Percentiles rank a stretch among this genome's conserved stretches.
Conservation (phyloP, 2,797 vertebrate genomes). For the Micropoecilia bifurca region DNA sequence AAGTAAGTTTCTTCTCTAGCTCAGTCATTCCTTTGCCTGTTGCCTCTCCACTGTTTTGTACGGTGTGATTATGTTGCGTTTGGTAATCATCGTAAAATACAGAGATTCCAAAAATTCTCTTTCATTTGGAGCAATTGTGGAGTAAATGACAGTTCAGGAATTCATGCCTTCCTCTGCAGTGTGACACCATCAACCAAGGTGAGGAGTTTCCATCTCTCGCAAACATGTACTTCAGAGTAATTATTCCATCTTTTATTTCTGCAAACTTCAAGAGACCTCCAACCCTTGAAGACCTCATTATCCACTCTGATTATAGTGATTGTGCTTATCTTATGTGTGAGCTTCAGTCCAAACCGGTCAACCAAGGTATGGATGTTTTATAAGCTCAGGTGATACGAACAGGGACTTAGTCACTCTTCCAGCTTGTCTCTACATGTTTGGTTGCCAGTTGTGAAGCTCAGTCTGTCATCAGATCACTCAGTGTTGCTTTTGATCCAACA, state of each 20-base stretch:
- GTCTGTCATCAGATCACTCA: conserved; percentile 51
- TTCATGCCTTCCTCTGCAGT: conserved; percentile 23
- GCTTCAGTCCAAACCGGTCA: conserved; percentile 54
- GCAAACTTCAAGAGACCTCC: conserved; percentile 62
- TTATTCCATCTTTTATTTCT: conserved; percentile 66
- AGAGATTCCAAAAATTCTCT: conserved; percentile 29
- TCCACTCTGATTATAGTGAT: conserved; percentile 66
- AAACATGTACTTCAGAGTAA: conserved; percentile 69
- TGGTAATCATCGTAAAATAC: conserved; percentile 30
- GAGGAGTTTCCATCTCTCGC: conserved; percentile 69
- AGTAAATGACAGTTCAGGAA: conserved; percentile 48
- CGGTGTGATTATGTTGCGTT: conserved; percentile 5
- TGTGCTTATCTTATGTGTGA: conserved; percentile 61
- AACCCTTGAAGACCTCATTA: conserved; percentile 50
- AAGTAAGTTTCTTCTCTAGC: background rate
- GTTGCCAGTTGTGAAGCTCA: conserved; percentile 13
- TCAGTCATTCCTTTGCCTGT: background rate
- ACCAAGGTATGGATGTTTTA: conserved; percentile 54
- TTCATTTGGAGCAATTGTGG: conserved; percentile 43
- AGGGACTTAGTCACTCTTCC: conserved; percentile 23
- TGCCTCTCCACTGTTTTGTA: background rate
- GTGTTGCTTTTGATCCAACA: conserved; percentile 25
- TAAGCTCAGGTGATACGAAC: conserved; percentile 40
- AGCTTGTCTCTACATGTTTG: conserved; percentile 54
- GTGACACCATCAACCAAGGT: conserved; percentile 54